Conservation (phyloP, 1,140 invertebrate species). For the Archivesica marissinica region DNA sequence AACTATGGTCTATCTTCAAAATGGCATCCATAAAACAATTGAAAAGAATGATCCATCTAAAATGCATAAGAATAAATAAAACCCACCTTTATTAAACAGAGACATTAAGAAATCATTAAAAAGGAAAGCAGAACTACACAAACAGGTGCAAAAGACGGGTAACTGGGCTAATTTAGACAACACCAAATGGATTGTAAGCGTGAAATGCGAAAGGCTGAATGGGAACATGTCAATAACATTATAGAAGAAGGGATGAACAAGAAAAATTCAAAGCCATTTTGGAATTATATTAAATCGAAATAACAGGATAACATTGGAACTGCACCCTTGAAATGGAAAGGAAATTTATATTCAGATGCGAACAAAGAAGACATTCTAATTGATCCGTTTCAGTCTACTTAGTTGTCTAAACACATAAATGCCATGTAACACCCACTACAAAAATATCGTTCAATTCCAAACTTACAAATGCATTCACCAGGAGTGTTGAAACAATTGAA, state of each 20-base stretch:
- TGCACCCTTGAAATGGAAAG: too few relatives aligned
- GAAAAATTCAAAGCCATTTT: constrained; percentile 26
- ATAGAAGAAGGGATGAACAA: constrained; percentile 2
- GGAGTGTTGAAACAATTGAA: too few relatives aligned
- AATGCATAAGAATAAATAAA: background rate
- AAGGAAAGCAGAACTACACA: constrained; percentile 17
- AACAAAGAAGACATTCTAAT: too few relatives aligned
- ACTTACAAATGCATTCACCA: too few relatives aligned
- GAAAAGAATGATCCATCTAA: constrained; percentile 23
- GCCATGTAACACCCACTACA: too few relatives aligned
- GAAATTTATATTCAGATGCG: too few relatives aligned
- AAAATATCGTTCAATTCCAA: too few relatives aligned
- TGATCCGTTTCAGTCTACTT: too few relatives aligned
- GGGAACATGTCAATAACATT: constrained; percentile 43
- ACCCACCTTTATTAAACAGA: background rate
- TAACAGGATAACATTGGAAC: too few relatives aligned
- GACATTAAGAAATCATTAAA: constrained; percentile 19
- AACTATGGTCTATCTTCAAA: constrained; percentile 7
- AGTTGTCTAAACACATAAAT: too few relatives aligned
- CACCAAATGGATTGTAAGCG: constrained; percentile 22
- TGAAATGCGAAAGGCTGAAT: constrained; percentile 5
- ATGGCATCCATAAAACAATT: background rate
- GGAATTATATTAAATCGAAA: too few relatives aligned
- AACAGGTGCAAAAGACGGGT: constrained; percentile 7
- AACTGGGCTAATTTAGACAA: background rate